A percentile compares a stretch with the other conserved stretches of the same genome.
Conservation (phyloP, 1,140 invertebrate species). For the Phymastichus coffea region DNA sequence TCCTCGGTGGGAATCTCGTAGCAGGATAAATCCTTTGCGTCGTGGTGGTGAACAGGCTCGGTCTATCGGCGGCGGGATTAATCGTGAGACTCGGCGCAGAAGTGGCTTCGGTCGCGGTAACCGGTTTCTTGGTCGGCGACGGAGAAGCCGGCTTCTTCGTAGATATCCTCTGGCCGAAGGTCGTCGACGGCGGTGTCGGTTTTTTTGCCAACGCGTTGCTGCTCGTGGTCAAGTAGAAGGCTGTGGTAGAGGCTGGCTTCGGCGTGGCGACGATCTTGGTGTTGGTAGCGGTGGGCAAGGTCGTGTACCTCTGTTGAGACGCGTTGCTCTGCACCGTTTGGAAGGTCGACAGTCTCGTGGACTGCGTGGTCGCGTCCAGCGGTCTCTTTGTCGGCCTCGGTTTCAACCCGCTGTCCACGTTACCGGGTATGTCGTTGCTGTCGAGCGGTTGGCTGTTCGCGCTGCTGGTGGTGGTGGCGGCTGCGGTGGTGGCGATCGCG, state of each 20-base stretch:
- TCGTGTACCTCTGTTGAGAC: conserved; percentile 24
- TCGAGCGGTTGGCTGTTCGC: conserved; percentile 38
- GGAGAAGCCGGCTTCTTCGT: background rate
- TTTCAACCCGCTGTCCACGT: conserved; percentile 39
- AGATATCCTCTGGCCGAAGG: background rate
- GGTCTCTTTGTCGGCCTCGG: conserved; percentile 34
- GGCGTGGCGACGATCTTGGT: conserved; percentile 9
- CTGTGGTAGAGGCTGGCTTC: background rate
- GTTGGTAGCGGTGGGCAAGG: background rate
- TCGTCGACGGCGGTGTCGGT: background rate
- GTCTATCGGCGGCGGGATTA: background rate
- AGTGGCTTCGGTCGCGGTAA: too few species aligned
- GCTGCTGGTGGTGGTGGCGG: conserved; percentile 23
- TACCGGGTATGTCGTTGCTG: conserved; percentile 52
- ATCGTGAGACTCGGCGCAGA: too few species aligned
- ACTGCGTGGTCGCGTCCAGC: conserved; percentile 39
- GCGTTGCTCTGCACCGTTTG: conserved; percentile 46
- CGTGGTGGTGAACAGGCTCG: background rate
- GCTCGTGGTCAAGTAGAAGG: conserved; percentile 4
- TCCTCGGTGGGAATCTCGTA: conserved; percentile 62
- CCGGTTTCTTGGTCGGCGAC: background rate
- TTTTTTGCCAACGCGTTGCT: background rate
- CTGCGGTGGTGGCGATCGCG: conserved; percentile 35
- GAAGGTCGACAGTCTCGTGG: conserved; percentile 46
- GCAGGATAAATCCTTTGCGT: conserved; percentile 44